Evolutionary conservation across 2,113 vertebrate species (phyloP).

Genomic region (Irena cyanogastra): DNA sequence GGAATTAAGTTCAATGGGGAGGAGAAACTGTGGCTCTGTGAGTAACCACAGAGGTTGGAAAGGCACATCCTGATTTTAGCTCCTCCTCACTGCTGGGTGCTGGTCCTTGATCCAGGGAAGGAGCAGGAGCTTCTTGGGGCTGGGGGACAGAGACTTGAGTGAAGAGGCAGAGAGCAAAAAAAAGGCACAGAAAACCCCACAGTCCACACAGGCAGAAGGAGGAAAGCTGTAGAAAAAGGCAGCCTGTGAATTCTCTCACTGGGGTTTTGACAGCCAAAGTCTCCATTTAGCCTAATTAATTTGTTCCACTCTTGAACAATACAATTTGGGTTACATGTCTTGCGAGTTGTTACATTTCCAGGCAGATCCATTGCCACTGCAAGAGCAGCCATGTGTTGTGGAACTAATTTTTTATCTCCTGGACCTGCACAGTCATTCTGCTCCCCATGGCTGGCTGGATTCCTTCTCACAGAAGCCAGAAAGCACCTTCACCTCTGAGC

Average conservation of each 20-base stretch:
- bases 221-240: background rate
- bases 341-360: background rate
- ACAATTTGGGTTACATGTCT: background rate
- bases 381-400: background rate
- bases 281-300: slow-evolving; percentile 40
- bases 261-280: background rate
- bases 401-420: background rate
- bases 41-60: background rate
- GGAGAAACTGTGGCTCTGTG: background rate
- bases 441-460: background rate
- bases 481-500: background rate
- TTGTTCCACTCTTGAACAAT: slow-evolving; percentile 40
- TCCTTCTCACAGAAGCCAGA: background rate
- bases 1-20: background rate
- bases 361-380: background rate
- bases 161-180: background rate
- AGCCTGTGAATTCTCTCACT: background rate
- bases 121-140: background rate
- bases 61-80: background rate
- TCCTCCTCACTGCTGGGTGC: fast-evolving
- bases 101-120: background rate
- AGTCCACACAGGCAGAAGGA: background rate
- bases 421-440: background rate
- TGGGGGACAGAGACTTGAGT: background rate
- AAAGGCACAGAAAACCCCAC: background rate